Conservation (phyloP, 2,888 invertebrate genomes). For the Eristalis pertinax region DNA sequence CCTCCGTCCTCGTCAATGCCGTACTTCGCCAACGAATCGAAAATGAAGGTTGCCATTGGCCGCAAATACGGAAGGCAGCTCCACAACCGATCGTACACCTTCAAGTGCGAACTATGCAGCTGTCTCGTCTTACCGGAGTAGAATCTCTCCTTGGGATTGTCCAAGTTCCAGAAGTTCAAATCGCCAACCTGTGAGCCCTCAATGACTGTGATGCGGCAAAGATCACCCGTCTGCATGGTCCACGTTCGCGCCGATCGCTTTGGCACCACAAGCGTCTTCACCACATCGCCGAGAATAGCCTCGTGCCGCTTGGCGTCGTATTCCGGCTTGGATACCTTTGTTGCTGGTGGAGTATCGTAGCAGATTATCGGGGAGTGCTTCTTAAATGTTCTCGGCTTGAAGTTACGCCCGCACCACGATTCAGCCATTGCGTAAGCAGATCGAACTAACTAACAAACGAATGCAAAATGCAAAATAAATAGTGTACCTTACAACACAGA, state of each 20-base stretch:
- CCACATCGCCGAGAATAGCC: conserved; percentile 77
- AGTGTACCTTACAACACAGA: neutral
- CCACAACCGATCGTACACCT: conserved; percentile 82
- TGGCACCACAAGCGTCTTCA: conserved; percentile 78
- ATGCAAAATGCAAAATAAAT: neutral
- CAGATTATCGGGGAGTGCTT: conserved; percentile 78
- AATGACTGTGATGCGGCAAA: conserved; percentile 81
- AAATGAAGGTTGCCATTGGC: conserved; percentile 82
- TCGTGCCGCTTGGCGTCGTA: conserved; percentile 79
- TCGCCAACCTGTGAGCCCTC: conserved; percentile 82
- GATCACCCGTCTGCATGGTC: conserved; percentile 80
- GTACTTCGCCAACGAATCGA: conserved; percentile 81
- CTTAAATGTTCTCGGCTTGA: conserved; percentile 76
- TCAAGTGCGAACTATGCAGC: conserved; percentile 81
- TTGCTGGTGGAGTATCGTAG: conserved; percentile 79
- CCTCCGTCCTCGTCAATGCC: conserved; percentile 82
- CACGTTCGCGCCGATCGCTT: conserved; percentile 81
- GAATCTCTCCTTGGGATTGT: conserved; percentile 81
- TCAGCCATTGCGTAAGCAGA: conserved; percentile 54
- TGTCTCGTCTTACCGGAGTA: conserved; percentile 83
- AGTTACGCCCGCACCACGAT: conserved; percentile 78
- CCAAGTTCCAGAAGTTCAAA: conserved; percentile 82
- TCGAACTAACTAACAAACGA: neutral
- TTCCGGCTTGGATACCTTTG: conserved; percentile 76
- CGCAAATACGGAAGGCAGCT: conserved; percentile 81